Base-by-base conservation (phyloP, 92 coral and sea anemone genomes). In the Porites cylindrica region DNA sequence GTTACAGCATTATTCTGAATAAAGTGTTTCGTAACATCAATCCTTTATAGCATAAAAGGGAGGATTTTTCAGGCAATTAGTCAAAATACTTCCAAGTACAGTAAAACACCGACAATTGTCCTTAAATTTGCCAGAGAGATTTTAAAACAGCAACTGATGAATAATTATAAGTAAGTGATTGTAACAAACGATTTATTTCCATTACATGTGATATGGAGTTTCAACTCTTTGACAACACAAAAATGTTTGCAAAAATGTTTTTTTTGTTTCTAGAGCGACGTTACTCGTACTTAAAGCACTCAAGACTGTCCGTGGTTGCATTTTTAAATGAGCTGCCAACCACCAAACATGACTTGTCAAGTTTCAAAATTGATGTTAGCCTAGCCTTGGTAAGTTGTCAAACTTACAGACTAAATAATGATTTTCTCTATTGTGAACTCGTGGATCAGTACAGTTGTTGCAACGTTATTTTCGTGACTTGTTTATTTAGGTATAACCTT, bases 281-380 rank as follows among this genome's bases (percentile, higher is more conserved):
- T 16, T 85, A 75, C 56, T 84, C 89, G 61, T 80, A 92, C 1
- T 85, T 95, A 76, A 97, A 97, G 87, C 88, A 91, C 79, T 92
- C 98, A 78, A 94, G 98, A 23, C 95, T 97, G 59, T 93, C 98
- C n/a, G 99, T 97, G 16, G 99, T 97, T 29, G 99, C 99, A 10
- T 90, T 97, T 88, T 82, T 97, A 75, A 97, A 93, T 77, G 99
- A 97, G 75, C 73, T 97, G 32, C 99, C 99, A 0, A 43, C 86
- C 9, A 97, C 99, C 1, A 95, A 93, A 78, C 99, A 97, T 69
- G 98, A 97, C 58, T 82, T 95, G 85, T 51, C 90, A 70, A 95
- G 90, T 64, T 93, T 95, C 63, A 83, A 88, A 1, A 91, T 97
- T 16, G 99, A 97, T 82, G 95, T 97, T 71, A 90, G 88, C 73